phyloP scores from a whole-genome alignment of 2,797 vertebrate genomes.

The Chelidonichthys spinosus region DNA sequence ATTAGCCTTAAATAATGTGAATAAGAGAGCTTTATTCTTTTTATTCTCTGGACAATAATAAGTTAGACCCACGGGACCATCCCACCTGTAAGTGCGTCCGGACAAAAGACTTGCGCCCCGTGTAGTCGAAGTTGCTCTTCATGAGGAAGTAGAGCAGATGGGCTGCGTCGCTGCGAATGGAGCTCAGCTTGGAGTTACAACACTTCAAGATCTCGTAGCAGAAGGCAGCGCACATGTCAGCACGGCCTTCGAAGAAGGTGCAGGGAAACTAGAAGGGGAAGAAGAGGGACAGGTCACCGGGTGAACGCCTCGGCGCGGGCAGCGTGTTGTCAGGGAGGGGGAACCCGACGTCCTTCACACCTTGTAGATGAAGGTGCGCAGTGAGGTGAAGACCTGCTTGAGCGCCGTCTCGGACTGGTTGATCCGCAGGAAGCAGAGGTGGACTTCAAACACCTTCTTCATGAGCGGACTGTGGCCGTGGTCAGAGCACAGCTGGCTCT shows the following conservation, averaged over 20 bases:
- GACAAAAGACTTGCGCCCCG: slow-evolving; percentile 95
- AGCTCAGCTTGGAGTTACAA: slow-evolving; percentile 97
- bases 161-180: slow-evolving; percentile 93
- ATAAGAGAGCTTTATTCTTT: not conserved
- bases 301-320: too few relatives aligned
- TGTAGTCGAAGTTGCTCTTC: slow-evolving; percentile 99
- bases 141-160: slow-evolving; percentile 98
- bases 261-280: slow-evolving; percentile 89
- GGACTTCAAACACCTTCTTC: slow-evolving; percentile 98
- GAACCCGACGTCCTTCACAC: slow-evolving; percentile 70
- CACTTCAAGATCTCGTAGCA: slow-evolving; percentile 98
- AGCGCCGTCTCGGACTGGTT: slow-evolving; percentile 96
- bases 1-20: not conserved
- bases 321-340: not conserved
- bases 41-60: not conserved
- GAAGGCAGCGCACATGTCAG: slow-evolving; percentile 96
- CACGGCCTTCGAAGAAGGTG: slow-evolving; percentile 95
- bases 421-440: slow-evolving; percentile 96
- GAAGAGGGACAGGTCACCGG: slow-evolving; percentile 8
- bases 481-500: slow-evolving; percentile 94
- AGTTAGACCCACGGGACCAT: not conserved
- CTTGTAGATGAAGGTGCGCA: slow-evolving; percentile 96
- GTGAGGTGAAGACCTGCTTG: slow-evolving; percentile 94
- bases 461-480: slow-evolving; percentile 97
- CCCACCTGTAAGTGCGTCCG: slow-evolving; percentile 89